Base-by-base conservation (phyloP, 1,140 invertebrate species). In the Globodera rostochiensis region DNA sequence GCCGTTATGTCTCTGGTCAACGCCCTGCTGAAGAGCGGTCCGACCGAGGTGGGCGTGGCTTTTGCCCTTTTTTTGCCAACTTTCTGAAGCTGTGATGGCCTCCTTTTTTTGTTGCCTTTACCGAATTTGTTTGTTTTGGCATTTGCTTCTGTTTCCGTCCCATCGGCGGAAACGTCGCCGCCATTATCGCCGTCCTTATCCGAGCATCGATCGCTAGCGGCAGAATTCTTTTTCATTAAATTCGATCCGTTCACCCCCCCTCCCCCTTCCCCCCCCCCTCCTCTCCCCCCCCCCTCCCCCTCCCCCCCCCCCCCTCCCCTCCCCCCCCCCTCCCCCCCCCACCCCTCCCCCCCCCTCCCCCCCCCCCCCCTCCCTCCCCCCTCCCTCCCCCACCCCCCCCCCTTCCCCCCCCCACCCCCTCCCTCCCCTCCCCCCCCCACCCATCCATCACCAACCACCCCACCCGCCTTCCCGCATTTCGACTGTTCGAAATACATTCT, bases 1-100 rank as follows among this genome's bases (percentile, higher is more conserved):
- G 96, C 96, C 6, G 95, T 98, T 73, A 97, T 99, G 96, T 97
- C 95, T 1, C 97, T 99, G 86, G 93, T 98, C 57, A 99, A 99
- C 90, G 96, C 97, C 3, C 94, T 98, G 0, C 91, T 99, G 4
- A 96, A 96, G 90, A 98, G 97, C 87, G 96, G 96, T 1, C 94
- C 95, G 4, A 96, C 97, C 2, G 95, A 98, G 91, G 91, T 92
- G 79, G 78, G 76, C 15, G 50, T 50, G 50, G 11, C 50, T 50
- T 50, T 50, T 50, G 50, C 3, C 11, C 1, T 0, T 3, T 50
- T 50, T 50, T 50, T 1, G 50, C 50, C 50, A 3, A 8, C 1
- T 8, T 8, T 8, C 3, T 50, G 1, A 50, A 50, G 50, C 50
- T 1, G 6, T 50, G 1, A 50, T 50, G 50, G 50, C 50, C 50